Evolutionary conservation across 2,797 vertebrate genomes (phyloP), one percentile per base, ranked within the genome.

Genomic region (Steatocranus sp.): DNA sequence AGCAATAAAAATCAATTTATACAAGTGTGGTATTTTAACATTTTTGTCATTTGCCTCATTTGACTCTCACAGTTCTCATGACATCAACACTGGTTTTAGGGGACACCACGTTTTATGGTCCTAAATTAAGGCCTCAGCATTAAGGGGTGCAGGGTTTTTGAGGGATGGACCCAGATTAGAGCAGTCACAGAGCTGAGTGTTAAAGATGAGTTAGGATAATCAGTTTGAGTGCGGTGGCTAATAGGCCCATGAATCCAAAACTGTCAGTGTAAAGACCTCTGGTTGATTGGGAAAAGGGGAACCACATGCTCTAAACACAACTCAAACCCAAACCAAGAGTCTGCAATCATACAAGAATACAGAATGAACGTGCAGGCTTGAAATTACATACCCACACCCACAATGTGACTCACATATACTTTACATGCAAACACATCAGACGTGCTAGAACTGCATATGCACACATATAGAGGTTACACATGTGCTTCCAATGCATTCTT

Each of bases 91-190:
- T 78, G 74, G 77, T 74, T 87, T 84, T 1, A 66, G 77, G 80
- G 56, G 43, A 82, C 41, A 84, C 38, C 49, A 61, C 77, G 85
- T 80, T 90, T 88, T 83, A 86, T 70, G 68, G 51, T 75, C 73
- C 66, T 20, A 23, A 75, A 79, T 6, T 76, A 61, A 85, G 43
- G 73, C 53, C 36, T 32, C 27, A 70, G 32, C 63, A 54, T 51
- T 77, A 70, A 63, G 43, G 56, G 68, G 61, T 27, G 6, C 14
- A 4, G 63, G 36, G 76, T 80, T 86, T 86, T 27, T 83, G 80
- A 84, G 85, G 83, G 73, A 83, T 79, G 78, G 82, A 75, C 9
- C 18, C 56, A 83, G 79, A 88, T 85, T 76, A 81, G 88, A 89
- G 89, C 78, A 38, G 23, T 84, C 15, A 74, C 36, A 80, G 54